Evolutionary conservation across 1,140 invertebrate genomes (phyloP), one percentile per base, ranked within the genome.

Genomic region (Antheraea mylitta): DNA sequence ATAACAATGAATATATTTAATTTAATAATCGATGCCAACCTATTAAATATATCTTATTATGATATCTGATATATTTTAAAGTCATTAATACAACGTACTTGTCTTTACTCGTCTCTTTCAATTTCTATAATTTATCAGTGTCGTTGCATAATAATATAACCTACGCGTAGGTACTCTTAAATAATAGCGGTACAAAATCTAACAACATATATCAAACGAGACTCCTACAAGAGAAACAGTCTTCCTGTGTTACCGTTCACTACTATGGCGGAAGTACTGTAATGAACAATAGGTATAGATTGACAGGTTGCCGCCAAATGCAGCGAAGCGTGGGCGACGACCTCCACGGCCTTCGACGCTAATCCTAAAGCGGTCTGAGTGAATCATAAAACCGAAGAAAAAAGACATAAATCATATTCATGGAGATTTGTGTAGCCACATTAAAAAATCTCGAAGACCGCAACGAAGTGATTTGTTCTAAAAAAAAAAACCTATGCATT

Each of bases 241-340:
- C 45, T 53, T 53, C 45, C 45, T 53, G 6, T 53, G 45, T 53
- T 53, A 53, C 45, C 9, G 45, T 53, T 53, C 45, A 13, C 16
- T 53, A 13, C 16, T 53, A 53, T 53, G 45, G 19, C 63, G 53
- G 67, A 68, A 68, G 59, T 67, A 38, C 7, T 53, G 66, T 61
- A 18, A 18, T 1, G 53, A 37, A 61, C 59, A 62, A 68, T 48
- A 48, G 36, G 38, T 69, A 65, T 68, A 58, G 60, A 65, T 66
- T 67, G 71, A 67, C 74, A 77, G 74, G 75, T 77, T 80, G 74
- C 42, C 22, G 53, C n/a, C 45, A n/a, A 53, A 59, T 42, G 22
- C 63, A 22, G 59, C 18, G 67, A 53, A 59, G 58, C 69, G 69
- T 70, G 42, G 69, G 69, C 64, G 64, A 37, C 64, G 69, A 45